Evolutionary conservation across 23 tunicate species (phyloP), one percentile per base, ranked within the genome.

Genomic region (Ciona savignyi): DNA sequence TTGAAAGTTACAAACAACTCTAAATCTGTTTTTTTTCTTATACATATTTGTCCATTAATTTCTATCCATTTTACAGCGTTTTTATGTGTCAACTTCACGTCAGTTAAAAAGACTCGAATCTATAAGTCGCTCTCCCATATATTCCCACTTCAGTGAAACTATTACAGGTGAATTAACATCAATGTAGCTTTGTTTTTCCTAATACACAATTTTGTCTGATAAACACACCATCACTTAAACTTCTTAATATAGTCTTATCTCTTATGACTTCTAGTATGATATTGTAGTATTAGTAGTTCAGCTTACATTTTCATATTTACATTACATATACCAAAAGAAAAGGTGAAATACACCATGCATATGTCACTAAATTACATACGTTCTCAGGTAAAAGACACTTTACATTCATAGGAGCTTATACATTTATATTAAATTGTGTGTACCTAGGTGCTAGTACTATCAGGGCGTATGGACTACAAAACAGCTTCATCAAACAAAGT

Each of bases 391-490:
- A n/a, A n/a, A n/a, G n/a, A n/a, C n/a, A n/a, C n/a, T n/a, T n/a
- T n/a, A n/a, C n/a, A n/a, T n/a, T n/a, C n/a, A n/a, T n/a, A n/a
- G n/a, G n/a, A n/a, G n/a, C n/a, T n/a, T n/a, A n/a, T n/a, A n/a
- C n/a, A n/a, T n/a, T n/a, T n/a, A n/a, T n/a, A n/a, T n/a, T n/a
- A n/a, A n/a, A n/a, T n/a, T 49, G 61, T 49, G 15, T 49, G 20
- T 49, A 15, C 30, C 29, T 34, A 85, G 92, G 92, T 66, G 80
- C 92, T 23, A 85, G 92, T 68, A 91, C 92, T 0, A 91, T 91
- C 29, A 84, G 97, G 23, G 97, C 97, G 25, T 91, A 91, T 62
- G 75, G 77, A 0, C 60, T 77, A 56, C 97, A 91, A 65, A 77
- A 63, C 2, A 81, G 66, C 60, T 91, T 91, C 70, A 91, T 91